These are phyloP conservation scores for Hoplodrina blanda DNA, from an alignment of 2,888 invertebrate genomes.

Conservation along the genomic window DNA sequence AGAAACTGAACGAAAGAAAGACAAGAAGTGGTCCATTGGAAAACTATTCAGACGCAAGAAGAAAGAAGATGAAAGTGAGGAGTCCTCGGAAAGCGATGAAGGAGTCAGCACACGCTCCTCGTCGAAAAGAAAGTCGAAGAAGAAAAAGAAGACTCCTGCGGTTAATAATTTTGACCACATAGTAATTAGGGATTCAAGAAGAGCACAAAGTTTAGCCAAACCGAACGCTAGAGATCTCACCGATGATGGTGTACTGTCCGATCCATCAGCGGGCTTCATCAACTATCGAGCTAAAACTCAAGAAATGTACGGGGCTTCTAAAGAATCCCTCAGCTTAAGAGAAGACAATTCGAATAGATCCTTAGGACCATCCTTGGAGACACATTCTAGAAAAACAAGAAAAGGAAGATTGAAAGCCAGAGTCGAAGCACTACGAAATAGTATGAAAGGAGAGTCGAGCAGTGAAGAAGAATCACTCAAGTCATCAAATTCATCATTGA, in stretches of 20 bases:
- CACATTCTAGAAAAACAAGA: slow-evolving; percentile 88
- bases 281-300: slow-evolving; percentile 83
- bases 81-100: slow-evolving; percentile 89
- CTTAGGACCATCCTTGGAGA: slow-evolving; percentile 88
- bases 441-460: slow-evolving; percentile 92
- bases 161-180: slow-evolving; percentile 93
- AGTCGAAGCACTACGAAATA: slow-evolving; percentile 92
- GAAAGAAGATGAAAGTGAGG: slow-evolving; percentile 91
- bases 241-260: slow-evolving; percentile 91
- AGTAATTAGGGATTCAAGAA: slow-evolving; percentile 89
- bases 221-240: slow-evolving; percentile 78
- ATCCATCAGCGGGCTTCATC: slow-evolving; percentile 89
- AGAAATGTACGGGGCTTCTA: slow-evolving; percentile 79
- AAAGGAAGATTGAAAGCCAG: slow-evolving; percentile 92
- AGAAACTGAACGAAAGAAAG: slow-evolving; percentile 89
- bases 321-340: slow-evolving; percentile 83
- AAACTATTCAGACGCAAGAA: slow-evolving; percentile 94
- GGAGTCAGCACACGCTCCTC: slow-evolving; percentile 83
- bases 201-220: slow-evolving; percentile 88
- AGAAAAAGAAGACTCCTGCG: slow-evolving; percentile 89
- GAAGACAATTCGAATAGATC: slow-evolving; percentile 82
- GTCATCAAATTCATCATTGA: slow-evolving; percentile 92
- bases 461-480: slow-evolving; percentile 93
- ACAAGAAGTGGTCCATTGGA: slow-evolving; percentile 95
- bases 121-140: slow-evolving; percentile 86